Evolutionary conservation across 2,113 vertebrate species (phyloP), one percentile per base, ranked within the genome.

Genomic region (Rattus rattus): DNA sequence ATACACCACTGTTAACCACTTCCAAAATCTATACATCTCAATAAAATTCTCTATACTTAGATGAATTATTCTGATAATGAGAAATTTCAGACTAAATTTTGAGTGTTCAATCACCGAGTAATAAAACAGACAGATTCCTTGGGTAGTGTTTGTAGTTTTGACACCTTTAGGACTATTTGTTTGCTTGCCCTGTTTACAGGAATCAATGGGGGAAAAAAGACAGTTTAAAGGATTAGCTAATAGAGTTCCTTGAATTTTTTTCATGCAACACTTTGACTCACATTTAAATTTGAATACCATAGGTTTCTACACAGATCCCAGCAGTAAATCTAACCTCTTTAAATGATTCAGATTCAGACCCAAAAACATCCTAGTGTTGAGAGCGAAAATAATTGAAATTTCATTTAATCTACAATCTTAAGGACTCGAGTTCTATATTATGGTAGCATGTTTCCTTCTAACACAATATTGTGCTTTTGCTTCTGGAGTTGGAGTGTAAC

Each of bases 251-350:
- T 26, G 59, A 77, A 33, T 72, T 94, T 6, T 86, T 90, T 47
- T 92, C 20, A 83, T n/a, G 1, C 56, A 65, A 3, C 5, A 14
- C 52, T 87, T 83, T 39, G 28, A 81, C 76, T 30, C 72, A 83
- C 54, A 84, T 56, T 95, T 84, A 91, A 91, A 11, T 19, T 88
- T 16, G 88, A 84, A 93, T 92, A 22, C 7, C 16, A 76, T 20
- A 70, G 24, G 3, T 89, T n/a, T 33, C 87, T 92, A 59, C 47
- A 91, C 39, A 77, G 4, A 94, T 43, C n/a, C 2, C 75, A 28
- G 24, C 47, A 33, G 54, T 7, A 47, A 54, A 70, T 17, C 20
- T 5, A 83, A 9, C 49, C 36, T 95, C 17, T 92, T 95, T 47
- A 79, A 70, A 0, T 33, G 65, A 17, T 49, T 92, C 36, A 84